Evolutionary conservation across 2,113 vertebrate genomes (phyloP), one percentile per base, ranked within the genome.

Genomic region (Strigops habroptila): DNA sequence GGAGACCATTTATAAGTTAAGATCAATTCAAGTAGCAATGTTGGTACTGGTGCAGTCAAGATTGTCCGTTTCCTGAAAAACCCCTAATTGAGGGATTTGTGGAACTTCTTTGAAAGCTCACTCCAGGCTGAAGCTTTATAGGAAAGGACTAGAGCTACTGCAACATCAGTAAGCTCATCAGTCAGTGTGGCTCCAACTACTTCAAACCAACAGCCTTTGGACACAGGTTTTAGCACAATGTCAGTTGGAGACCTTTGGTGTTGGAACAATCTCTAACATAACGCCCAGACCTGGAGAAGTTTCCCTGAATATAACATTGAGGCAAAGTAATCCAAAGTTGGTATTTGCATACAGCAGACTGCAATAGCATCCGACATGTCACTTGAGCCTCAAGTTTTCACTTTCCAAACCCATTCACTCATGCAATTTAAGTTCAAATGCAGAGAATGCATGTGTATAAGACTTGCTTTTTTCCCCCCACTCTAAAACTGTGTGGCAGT

Each of bases 1-100:
- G 97, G 96, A 97, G 96, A 91, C 96, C 95, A 69, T 95, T 91
- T 96, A 95, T 95, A 97, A 96, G 95, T 96, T 97, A 95, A 95
- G 90, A 96, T 96, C 91, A 96, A 97, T 97, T 98, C 97, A 98
- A 97, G 96, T 97, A 97, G 97, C 96, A 97, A 97, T 97, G 94
- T 97, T 97, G 97, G 96, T 94, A 97, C 96, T 96, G 97, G 95
- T 98, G 97, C 96, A 98, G 97, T 98, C 97, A 95, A 97, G 82
- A 95, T 91, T 97, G 86, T 93, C 96, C 68, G 55, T 93, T 97
- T 92, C 97, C 96, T 97, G 85, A 91, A 76, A 81, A 82, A 73
- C 2, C 75, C 91, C 91, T 85, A 81, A 53, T 7, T 33, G 93
- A 97, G 97, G 97, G 97, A 96, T 97, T 97, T 97, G 95, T 95